phyloP scores from a whole-genome alignment of 1,140 invertebrate species.

The Gryon sp. region DNA sequence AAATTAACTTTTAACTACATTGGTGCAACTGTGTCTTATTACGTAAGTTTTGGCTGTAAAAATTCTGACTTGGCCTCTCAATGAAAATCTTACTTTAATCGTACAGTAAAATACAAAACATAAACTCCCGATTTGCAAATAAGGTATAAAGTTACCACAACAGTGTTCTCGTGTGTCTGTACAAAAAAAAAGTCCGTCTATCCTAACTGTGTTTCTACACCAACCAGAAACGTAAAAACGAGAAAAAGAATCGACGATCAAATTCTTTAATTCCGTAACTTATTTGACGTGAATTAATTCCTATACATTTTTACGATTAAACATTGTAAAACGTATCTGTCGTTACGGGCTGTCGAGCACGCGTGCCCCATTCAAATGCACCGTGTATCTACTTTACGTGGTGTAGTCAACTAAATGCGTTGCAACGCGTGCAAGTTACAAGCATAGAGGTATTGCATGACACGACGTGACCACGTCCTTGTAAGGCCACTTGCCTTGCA shows the following conservation, averaged over 20 bases:
- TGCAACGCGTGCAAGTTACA: conserved; percentile 40
- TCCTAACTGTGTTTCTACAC: too few relatives aligned
- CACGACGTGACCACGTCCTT: conserved; percentile 74
- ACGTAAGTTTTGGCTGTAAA: conserved; percentile 15
- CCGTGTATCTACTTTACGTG: conserved; percentile 41
- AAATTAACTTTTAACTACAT: conserved; percentile 51
- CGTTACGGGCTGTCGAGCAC: conserved; percentile 55
- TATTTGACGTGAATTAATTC: conserved; percentile 28
- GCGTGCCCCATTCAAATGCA: conserved; percentile 66
- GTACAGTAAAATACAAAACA: conserved; percentile 4
- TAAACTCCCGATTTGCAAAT: not conserved
- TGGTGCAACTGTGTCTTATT: conserved; percentile 17
- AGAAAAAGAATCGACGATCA: too few relatives aligned
- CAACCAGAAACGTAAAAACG: too few relatives aligned
- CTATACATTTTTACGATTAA: conserved; percentile 11
- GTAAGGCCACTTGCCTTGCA: conserved; percentile 77
- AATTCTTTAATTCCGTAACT: not conserved
- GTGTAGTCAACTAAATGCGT: conserved; percentile 28
- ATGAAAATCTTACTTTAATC: conserved; percentile 20
- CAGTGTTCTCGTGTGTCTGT: too few relatives aligned
- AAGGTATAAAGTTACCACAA: not conserved
- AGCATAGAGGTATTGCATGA: conserved; percentile 62
- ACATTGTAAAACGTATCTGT: conserved; percentile 23
- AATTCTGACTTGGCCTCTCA: conserved; percentile 8
- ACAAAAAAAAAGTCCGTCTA: conserved; percentile 5